Evolutionary conservation across 2,797 vertebrate species (phyloP), one percentile per base, ranked within the genome.

Genomic region (Tragopan temminckii): DNA sequence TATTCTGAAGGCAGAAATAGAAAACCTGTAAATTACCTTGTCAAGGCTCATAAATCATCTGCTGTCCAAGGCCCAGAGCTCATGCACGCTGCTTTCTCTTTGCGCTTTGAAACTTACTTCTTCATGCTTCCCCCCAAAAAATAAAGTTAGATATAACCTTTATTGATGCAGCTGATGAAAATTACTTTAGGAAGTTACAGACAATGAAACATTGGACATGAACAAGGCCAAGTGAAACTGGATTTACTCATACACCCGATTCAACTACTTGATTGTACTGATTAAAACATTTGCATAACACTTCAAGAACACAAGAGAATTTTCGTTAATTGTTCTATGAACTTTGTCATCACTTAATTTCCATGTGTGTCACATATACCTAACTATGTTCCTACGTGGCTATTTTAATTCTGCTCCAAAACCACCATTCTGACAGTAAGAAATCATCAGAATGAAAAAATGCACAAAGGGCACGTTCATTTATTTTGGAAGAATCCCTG

Each of bases 21-120:
- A 53, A 94, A 88, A 84, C 43, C 48, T 89, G 75, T 83, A 90
- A 96, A 97, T 94, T 95, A 71, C 67, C 68, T 89, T 96, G 93
- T 96, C 82, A 96, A 94, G 27, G 69, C 46, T 94, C 85, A 96
- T 95, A 95, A 95, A 97, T 93, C 88, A 80, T 46, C 46, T 81
- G 11, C 40, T 70, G 57, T 86, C 67, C 72, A 76, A 94, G 90
- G 50, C 0, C 0, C 61, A 36, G 23, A 84, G 7, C 18, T 91
- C 58, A 75, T 8, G 0, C 53, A 45, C 21, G 52, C 9, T n/a
- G 31, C 52, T 79, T 72, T 77, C 8, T 19, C 18, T 88, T 70
- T 79, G 6, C 74, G 43, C 24, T 72, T 80, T 74, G 45, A 89
- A 95, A 90, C 31, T 55, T 64, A 58, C 24, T 24, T 48, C 5